Percentiles rank a stretch among this genome's conserved stretches.
phyloP scores from a whole-genome alignment of 2,113 vertebrate genomes.

The Fregata magnificens region DNA sequence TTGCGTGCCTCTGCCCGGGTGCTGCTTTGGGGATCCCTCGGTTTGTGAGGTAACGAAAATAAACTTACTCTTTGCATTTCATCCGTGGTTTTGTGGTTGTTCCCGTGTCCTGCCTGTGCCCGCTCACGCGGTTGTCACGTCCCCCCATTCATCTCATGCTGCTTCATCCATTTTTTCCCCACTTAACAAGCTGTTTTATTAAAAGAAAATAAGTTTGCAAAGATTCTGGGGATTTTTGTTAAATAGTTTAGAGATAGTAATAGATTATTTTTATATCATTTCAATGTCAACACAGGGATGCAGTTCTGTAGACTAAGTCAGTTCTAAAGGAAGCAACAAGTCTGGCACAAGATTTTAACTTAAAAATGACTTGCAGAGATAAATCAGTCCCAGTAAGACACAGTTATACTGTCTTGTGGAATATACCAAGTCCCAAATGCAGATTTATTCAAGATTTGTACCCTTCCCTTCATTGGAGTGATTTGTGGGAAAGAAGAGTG shows the following conservation, averaged over 20 bases:
- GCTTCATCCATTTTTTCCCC: not conserved
- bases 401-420: not conserved
- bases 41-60: too few species aligned
- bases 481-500: not conserved
- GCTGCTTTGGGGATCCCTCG: too few species aligned
- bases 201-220: not conserved
- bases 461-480: not conserved
- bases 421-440: not conserved
- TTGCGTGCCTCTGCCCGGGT: too few species aligned
- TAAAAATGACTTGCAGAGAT: not conserved
- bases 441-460: not conserved
- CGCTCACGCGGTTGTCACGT: not conserved
- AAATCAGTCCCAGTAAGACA: not conserved
- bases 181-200: not conserved
- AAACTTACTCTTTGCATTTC: too few species aligned
- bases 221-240: not conserved
- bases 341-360: not conserved
- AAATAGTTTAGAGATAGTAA: not conserved
- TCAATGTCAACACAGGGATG: not conserved
- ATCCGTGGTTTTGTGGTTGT: too few species aligned
- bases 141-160: not conserved
- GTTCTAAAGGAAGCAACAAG: not conserved
- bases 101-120: too few species aligned
- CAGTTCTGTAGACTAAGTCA: not conserved
- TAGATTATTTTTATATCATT: not conserved